Conservation (phyloP, 1,140 invertebrate species). For the Penaeus vannamei region DNA sequence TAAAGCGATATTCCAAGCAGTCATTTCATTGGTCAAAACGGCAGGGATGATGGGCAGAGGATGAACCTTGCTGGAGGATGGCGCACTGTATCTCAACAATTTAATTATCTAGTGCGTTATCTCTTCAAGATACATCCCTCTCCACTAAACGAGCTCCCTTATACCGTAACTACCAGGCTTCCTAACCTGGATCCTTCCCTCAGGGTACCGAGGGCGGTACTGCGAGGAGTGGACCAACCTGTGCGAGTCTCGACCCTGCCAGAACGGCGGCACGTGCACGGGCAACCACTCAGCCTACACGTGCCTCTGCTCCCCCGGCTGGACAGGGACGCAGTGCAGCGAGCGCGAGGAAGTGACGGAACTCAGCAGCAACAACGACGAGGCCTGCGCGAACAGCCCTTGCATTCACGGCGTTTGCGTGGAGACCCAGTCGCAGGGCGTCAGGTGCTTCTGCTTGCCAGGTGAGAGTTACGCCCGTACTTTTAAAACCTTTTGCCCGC, state of each 20-base stretch:
- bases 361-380: no score
- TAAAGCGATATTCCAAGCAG: no score
- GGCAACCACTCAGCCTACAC: conserved; percentile 78
- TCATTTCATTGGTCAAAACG: no score
- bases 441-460: conserved; percentile 54
- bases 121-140: background rate
- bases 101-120: no score
- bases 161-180: background rate
- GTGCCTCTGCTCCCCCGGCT: conserved; percentile 78
- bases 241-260: conserved; percentile 86
- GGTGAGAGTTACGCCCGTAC: background rate
- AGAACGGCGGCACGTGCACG: conserved; percentile 77
- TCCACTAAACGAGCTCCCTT: no score
- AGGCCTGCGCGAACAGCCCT: conserved; percentile 20
- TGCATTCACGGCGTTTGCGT: conserved; percentile 56
- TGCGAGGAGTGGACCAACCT: conserved; percentile 88
- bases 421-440: conserved; percentile 22
- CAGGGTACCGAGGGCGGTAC: conserved; percentile 81
- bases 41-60: no score
- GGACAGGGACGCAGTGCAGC: conserved; percentile 81
- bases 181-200: background rate
- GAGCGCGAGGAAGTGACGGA: conserved; percentile 70
- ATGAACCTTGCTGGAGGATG: no score
- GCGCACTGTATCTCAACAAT: no score
- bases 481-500: conserved; percentile 17